Evolutionary conservation across 2,888 invertebrate species (phyloP), one percentile per base, ranked within the genome.

Genomic region (Synergus laeviventris): DNA sequence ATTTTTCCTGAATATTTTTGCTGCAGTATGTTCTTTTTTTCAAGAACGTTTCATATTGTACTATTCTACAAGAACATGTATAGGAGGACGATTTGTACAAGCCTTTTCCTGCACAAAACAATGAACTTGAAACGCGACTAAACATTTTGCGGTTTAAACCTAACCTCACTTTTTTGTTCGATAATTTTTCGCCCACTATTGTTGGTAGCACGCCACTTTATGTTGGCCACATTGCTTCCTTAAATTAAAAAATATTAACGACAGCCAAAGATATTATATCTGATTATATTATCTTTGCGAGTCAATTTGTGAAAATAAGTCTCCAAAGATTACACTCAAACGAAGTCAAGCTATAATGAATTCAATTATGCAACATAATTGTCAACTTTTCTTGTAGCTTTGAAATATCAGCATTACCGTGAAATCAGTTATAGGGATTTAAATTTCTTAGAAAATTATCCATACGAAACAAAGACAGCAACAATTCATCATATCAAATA

Each of bases 1-100:
- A 7, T 14, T 66, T 60, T 42, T 83, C 76, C 11, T 79, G 78
- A 9, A 31, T n/a, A 45, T 18, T 42, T 31, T 70, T 70, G 31
- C 70, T 70, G 24, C 70, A 70, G 31, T 49, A 49, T 54, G 62
- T 66, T 39, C 24, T 74, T 4, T 56, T 38, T 21, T 12, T 39
- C 24, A 38, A 54, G 54, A 76, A 45, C 7, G 62, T 54, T 36
- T 61, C 31, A 14, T n/a, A 59, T n/a, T 54, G 60, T 2, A 18
- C 14, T 21, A 59, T 21, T 18, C 24, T 56, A 36, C 42, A 70
- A 39, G 24, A 74, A 56, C 42, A 70, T 1, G 70, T 70, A 42
- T 70, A 49, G 4, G 70, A 49, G 4, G 70, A 49, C 9, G 70
- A 70, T 70, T 49, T 49, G 31, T n/a, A 70, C n/a, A 70, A 49